phyloP scores from a whole-genome alignment of 2,113 vertebrate species.

The Probosciger aterrimus region DNA sequence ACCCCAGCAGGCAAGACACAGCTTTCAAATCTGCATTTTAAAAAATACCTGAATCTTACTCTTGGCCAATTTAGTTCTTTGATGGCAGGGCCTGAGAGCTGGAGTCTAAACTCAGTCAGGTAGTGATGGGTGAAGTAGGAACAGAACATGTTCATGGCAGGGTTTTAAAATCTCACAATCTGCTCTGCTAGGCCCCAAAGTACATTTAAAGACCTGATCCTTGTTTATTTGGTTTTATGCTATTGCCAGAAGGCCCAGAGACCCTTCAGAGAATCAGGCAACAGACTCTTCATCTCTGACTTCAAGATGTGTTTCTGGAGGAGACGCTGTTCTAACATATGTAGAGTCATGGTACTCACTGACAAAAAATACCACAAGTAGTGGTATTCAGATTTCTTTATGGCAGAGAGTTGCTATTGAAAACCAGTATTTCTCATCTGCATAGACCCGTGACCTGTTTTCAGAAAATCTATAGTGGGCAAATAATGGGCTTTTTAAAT shows the following conservation, averaged over 20 bases:
- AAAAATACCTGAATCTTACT: background rate
- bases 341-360: background rate
- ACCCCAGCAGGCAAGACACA: too few relatives aligned
- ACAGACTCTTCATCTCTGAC: background rate
- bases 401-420: background rate
- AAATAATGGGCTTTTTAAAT: background rate
- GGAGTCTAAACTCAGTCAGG: background rate
- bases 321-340: accelerated
- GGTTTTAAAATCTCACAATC: background rate
- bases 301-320: background rate
- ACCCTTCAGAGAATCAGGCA: background rate
- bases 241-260: background rate
- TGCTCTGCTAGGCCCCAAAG: background rate
- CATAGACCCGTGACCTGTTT: background rate
- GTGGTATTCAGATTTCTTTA: background rate
- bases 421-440: background rate
- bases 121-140: background rate
- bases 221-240: background rate
- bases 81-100: background rate
- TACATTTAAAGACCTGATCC: background rate
- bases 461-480: background rate
- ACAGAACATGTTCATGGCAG: background rate
- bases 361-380: background rate
- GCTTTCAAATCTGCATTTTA: background rate
- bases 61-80: background rate